These are phyloP conservation scores for Acanthosoma haemorrhoidale DNA, from an alignment of 2,888 invertebrate genomes.

Conservation along the genomic window DNA sequence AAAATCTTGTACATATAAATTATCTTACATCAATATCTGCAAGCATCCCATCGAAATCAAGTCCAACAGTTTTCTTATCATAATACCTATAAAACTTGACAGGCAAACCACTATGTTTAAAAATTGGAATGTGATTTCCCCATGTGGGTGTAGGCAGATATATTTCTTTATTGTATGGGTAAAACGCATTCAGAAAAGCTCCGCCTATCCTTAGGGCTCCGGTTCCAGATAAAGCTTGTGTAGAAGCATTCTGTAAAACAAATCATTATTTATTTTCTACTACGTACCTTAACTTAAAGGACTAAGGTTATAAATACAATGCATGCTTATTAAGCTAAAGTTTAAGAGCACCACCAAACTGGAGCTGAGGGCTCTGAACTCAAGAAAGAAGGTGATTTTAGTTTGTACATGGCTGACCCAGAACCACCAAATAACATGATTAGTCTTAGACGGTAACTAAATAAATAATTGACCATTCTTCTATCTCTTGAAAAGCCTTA, in stretches of 20 bases:
- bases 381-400: too few species aligned
- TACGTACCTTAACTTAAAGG: too few species aligned
- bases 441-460: too few species aligned
- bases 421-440: too few species aligned
- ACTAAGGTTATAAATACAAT: too few species aligned
- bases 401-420: too few species aligned
- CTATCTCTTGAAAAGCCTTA: too few species aligned
- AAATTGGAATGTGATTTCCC: constrained; percentile 96
- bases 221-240: constrained; percentile 91
- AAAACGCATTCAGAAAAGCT: constrained; percentile 77
- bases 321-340: too few species aligned
- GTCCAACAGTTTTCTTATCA: constrained; percentile 85
- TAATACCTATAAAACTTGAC: constrained; percentile 91
- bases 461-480: too few species aligned
- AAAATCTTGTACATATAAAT: background rate
- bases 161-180: constrained; percentile 70
- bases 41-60: constrained; percentile 83
- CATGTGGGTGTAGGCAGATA: constrained; percentile 92
- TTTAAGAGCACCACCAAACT: too few species aligned
- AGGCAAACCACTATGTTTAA: constrained; percentile 77
- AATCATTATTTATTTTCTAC: too few species aligned
- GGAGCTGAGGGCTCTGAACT: too few species aligned
- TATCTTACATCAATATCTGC: constrained; percentile 79
- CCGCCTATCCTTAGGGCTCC: constrained; percentile 92
- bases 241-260: constrained; percentile 56